A percentile compares a stretch with the other conserved stretches of the same genome.
Evolutionary conservation across 2,797 vertebrate genomes (phyloP).

Genomic region (Thunnus albacares): DNA sequence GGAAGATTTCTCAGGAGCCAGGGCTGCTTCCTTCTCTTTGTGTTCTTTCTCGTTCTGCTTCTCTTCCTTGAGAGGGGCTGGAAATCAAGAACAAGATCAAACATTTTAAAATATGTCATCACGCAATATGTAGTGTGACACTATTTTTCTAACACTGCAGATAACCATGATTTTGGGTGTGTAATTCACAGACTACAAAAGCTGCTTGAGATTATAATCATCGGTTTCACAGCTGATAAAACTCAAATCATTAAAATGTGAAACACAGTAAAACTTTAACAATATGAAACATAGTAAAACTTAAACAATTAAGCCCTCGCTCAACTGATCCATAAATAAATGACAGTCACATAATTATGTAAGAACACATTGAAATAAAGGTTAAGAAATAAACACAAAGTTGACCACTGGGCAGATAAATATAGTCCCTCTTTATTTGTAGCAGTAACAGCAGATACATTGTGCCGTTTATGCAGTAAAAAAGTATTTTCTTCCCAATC

Average conservation of each 20-base stretch:
- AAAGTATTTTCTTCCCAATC: background rate
- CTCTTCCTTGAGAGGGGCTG: constrained; percentile 81
- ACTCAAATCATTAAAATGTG: background rate
- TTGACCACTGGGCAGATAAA: constrained; percentile 28
- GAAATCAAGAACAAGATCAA: constrained; percentile 62
- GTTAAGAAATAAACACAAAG: constrained; percentile 22
- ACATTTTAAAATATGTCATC: constrained; percentile 43
- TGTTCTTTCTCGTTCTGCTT: constrained; percentile 79
- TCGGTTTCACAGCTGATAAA: background rate
- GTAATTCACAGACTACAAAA: background rate
- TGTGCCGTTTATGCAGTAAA: background rate
- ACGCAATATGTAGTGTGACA: background rate
- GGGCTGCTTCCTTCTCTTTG: constrained; percentile 76
- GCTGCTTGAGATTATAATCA: background rate
- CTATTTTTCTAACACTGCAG: background rate
- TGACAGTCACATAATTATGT: background rate
- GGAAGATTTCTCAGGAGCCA: constrained; percentile 78
- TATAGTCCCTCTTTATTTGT: constrained; percentile 60
- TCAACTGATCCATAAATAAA: background rate
- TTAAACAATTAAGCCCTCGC: background rate
- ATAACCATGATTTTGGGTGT: background rate
- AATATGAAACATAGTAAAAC: no score
- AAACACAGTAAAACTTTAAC: background rate
- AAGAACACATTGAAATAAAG: background rate
- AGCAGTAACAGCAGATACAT: constrained; percentile 33